A percentile compares a stretch with the other conserved stretches of the same genome.
phyloP scores from a whole-genome alignment of 2,888 invertebrate species.

The Mactromeris polynyma region DNA sequence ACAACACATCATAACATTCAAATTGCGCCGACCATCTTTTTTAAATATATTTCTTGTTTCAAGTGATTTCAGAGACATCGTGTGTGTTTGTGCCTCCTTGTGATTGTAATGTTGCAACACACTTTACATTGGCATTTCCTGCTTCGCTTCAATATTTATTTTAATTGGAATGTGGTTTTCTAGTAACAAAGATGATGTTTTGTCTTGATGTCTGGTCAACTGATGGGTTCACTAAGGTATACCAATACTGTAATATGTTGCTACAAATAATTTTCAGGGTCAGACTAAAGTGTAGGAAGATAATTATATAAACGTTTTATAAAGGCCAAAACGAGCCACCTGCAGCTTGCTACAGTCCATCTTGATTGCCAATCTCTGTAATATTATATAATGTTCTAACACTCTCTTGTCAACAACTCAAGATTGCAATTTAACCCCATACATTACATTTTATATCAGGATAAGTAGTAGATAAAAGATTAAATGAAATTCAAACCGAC shows the following conservation, averaged over 20 bases:
- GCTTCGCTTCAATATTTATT: too few relatives aligned
- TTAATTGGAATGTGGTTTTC: too few relatives aligned
- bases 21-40: too few relatives aligned
- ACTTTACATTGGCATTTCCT: too few relatives aligned
- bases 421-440: neutral
- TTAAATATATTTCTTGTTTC: too few relatives aligned
- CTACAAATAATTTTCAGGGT: neutral
- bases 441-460: neutral
- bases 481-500: conserved; percentile 13
- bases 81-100: too few relatives aligned
- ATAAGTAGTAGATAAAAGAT: neutral
- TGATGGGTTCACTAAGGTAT: neutral
- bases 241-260: neutral
- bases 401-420: neutral
- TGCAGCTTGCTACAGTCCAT: neutral
- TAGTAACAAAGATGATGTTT: neutral
- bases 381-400: neutral
- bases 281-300: neutral
- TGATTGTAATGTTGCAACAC: too few relatives aligned
- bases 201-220: neutral
- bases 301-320: neutral
- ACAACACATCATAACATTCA: too few relatives aligned
- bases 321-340: neutral
- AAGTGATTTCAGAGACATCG: too few relatives aligned
- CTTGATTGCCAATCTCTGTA: neutral